Evolutionary conservation across 2,797 vertebrate species (phyloP).

Genomic region (Parauchenoglanis punctatus): DNA sequence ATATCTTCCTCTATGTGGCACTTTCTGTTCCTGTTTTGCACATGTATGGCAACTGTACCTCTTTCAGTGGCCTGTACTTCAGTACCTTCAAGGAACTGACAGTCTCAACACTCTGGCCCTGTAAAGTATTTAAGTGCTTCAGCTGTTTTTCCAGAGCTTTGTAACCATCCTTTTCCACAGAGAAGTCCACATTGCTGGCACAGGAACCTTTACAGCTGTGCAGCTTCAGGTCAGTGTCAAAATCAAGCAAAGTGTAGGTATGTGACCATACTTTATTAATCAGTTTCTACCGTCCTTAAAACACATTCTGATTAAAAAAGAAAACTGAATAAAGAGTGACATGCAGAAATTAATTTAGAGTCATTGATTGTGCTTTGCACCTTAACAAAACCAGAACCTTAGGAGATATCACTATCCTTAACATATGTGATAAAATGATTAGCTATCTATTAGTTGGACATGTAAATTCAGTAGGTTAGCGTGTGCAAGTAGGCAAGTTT

Average conservation of each 20-base stretch:
- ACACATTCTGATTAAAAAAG: not conserved
- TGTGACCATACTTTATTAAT: not conserved
- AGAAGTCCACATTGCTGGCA: constrained; percentile 66
- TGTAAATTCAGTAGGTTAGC: not conserved
- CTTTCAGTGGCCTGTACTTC: constrained; percentile 78
- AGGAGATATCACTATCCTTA: not conserved
- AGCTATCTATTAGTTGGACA: too few species aligned
- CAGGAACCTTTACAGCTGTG: constrained; percentile 93
- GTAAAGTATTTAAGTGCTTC: constrained; percentile 72
- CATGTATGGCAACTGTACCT: constrained; percentile 55
- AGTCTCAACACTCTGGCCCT: constrained; percentile 68
- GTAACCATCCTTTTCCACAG: constrained; percentile 80
- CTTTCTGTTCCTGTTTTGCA: constrained; percentile 68
- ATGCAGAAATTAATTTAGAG: not conserved
- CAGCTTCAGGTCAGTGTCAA: constrained; percentile 94
- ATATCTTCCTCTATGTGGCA: constrained; percentile 61
- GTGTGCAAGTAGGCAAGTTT: not conserved
- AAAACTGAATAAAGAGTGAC: not conserved
- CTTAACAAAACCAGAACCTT: not conserved
- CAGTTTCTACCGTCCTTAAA: not conserved
- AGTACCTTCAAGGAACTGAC: constrained; percentile 73
- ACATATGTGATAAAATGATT: too few species aligned
- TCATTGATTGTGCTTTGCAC: not conserved
- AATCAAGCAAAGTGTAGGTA: constrained; percentile 66
- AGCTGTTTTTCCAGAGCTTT: constrained; percentile 81